Base-by-base conservation (phyloP, 2,888 invertebrate species). In the Pollenia angustigena region DNA sequence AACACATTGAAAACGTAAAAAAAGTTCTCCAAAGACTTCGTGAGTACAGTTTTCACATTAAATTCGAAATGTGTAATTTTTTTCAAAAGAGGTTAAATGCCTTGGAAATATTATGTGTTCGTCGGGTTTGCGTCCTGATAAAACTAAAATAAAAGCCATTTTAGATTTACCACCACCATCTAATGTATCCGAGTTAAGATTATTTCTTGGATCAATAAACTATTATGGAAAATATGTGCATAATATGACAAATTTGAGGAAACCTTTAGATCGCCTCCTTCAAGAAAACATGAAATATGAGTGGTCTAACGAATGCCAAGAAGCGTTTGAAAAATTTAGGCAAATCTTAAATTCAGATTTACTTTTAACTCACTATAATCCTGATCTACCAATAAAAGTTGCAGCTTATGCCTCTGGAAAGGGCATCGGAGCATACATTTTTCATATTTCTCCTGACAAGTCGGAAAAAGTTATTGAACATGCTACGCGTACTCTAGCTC, bases 171-270 rank as follows among this genome's bases (percentile, higher is more conserved):
- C 80, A 69, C 18, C 62, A 44, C 84, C 87, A 40, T 42, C 62
- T 72, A 81, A 87, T 32, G 46, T 83, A 2, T 62, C 85, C 0
- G 60, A 80, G 4, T 46, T 85, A n/a, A 58, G 85, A 66, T 84
- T 81, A 14, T 79, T 82, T n/a, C 62, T 88, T 9, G 86, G 80
- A 10, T 71, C 78, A 4, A 76, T 87, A 4, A 88, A 88, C 58
- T 74, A 82, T 42, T 85, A 85, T 50, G 69, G 87, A 7, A 88
- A 87, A 71, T 87, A 23, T 40, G 74, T 85, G 1, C 46, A 32
- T 6, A 69, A 66, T 18, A 68, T 50, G 14, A 4, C 23, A 14
- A 58, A 44, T 18, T 44, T 58, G 18, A 58, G 46, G 23, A 40
- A 44, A 12, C 44, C 58, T 18, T 56, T 23, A 23, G 72, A 58